phyloP scores from a whole-genome alignment of 92 coral and sea anemone species.

The Micromussa lordhowensis region DNA sequence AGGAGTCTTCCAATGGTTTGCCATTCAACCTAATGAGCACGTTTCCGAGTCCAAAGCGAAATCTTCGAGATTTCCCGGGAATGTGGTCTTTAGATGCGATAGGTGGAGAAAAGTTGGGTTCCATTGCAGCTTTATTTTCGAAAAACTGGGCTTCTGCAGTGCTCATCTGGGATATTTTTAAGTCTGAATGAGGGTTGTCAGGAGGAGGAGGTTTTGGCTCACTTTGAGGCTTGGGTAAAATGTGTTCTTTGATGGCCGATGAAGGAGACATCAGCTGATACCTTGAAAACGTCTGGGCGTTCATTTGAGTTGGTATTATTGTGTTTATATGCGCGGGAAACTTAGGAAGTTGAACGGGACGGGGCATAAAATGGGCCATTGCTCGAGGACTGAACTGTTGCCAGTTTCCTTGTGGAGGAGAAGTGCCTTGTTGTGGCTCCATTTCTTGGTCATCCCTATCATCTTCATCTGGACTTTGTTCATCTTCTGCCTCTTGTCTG shows the following conservation, averaged over 20 bases:
- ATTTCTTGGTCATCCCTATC: neutral
- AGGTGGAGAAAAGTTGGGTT: conserved; percentile 62
- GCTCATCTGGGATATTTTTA: conserved; percentile 74
- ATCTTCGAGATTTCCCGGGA: conserved; percentile 47
- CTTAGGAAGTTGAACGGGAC: neutral
- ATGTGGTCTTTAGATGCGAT: conserved; percentile 79
- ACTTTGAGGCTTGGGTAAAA: conserved; percentile 26
- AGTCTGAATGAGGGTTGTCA: conserved; percentile 25
- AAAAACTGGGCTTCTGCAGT: conserved; percentile 76
- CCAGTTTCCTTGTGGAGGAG: neutral
- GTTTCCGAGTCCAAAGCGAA: conserved; percentile 68
- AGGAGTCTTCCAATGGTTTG: conserved; percentile 87
- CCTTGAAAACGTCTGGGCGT: conserved; percentile 47
- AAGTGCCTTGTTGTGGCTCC: neutral
- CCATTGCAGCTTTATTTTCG: conserved; percentile 71
- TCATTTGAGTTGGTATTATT: neutral
- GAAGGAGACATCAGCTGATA: conserved; percentile 53
- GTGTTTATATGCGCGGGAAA: neutral
- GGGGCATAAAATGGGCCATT: conserved; percentile 13
- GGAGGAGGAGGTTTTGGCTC: conserved; percentile 13
- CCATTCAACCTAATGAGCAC: conserved; percentile 89
- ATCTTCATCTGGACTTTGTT: conserved; percentile 20
- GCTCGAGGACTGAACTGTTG: neutral
- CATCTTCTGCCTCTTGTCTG: conserved; percentile 25
- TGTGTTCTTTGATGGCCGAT: conserved; percentile 45